Percentiles rank a stretch among this genome's conserved stretches.
Evolutionary conservation across 2,888 invertebrate genomes (phyloP).

Genomic region (Eulithis prunata): DNA sequence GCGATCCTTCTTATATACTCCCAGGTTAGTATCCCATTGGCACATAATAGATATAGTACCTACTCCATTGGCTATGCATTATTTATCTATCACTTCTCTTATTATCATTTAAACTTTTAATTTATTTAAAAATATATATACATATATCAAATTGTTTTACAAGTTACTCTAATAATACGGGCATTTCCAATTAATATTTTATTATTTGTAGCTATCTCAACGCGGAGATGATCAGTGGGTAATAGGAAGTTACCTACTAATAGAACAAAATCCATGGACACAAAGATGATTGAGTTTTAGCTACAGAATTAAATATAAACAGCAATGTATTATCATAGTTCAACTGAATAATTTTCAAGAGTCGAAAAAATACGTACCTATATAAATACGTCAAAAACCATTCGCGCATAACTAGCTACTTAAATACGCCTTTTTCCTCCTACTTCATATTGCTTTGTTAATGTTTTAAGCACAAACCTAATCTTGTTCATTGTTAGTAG

Average conservation of each 20-base stretch:
- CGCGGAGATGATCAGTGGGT: no score
- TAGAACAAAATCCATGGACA: no score
- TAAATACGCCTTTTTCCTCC: conserved; percentile 17
- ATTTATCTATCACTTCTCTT: no score
- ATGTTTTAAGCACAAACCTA: conserved; percentile 17
- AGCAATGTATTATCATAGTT: conserved; percentile 15
- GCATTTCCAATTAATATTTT: no score
- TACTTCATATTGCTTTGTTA: conserved; percentile 18
- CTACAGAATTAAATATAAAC: background rate
- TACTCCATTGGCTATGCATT: no score
- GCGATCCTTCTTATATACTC: conserved; percentile 68
- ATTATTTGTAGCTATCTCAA: no score
- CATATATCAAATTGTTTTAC: no score
- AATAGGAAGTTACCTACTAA: no score
- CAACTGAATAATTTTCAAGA: conserved; percentile 2
- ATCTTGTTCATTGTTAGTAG: conserved; percentile 26
- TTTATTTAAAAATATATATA: no score
- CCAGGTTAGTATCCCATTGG: conserved; percentile 60
- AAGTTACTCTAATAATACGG: no score
- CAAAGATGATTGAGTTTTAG: background rate
- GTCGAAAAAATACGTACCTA: conserved; percentile 8
- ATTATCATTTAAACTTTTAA: no score
- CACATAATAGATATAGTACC: no score
- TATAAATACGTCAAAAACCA: background rate
- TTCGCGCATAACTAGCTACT: background rate